phyloP scores from a whole-genome alignment of 2,113 vertebrate species.

The Rhynchomys soricoides region DNA sequence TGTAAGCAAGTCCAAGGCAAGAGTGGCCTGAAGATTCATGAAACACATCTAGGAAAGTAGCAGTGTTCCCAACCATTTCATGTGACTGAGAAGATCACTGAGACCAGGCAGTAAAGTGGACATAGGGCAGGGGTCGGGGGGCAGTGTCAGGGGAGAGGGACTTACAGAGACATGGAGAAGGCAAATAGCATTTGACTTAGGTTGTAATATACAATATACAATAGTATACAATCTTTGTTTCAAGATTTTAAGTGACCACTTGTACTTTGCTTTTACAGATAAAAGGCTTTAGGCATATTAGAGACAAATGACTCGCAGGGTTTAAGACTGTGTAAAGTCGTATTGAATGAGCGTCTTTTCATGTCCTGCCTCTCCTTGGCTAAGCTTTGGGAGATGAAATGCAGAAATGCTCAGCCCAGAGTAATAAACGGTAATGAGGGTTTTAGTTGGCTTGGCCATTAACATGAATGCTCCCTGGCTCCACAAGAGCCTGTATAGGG shows the following conservation, averaged over 20 bases:
- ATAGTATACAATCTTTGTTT: neutral
- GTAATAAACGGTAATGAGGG: neutral
- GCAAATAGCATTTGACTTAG: neutral
- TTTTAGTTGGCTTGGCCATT: neutral
- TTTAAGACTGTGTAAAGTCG: constrained; percentile 32
- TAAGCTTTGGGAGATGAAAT: neutral
- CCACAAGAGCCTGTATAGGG: accelerated
- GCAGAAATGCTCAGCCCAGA: neutral
- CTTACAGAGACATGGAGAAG: neutral
- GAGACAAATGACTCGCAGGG: constrained; percentile 8
- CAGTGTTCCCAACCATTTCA: accelerated
- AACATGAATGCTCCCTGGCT: neutral
- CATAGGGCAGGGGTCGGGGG: neutral
- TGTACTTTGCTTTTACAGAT: constrained; percentile 23
- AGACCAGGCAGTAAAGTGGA: neutral
- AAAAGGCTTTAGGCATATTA: constrained; percentile 26
- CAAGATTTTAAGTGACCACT: constrained; percentile 21
- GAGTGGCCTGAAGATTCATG: neutral
- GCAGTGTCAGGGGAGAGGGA: neutral
- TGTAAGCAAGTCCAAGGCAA: neutral
- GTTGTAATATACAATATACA: neutral
- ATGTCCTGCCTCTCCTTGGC: constrained; percentile 11
- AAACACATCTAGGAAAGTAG: accelerated
- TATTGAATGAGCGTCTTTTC: constrained; percentile 40
- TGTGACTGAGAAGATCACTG: neutral